Evolutionary conservation across 2,113 vertebrate genomes (phyloP).

Genomic region (Oplegnathus fasciatus): DNA sequence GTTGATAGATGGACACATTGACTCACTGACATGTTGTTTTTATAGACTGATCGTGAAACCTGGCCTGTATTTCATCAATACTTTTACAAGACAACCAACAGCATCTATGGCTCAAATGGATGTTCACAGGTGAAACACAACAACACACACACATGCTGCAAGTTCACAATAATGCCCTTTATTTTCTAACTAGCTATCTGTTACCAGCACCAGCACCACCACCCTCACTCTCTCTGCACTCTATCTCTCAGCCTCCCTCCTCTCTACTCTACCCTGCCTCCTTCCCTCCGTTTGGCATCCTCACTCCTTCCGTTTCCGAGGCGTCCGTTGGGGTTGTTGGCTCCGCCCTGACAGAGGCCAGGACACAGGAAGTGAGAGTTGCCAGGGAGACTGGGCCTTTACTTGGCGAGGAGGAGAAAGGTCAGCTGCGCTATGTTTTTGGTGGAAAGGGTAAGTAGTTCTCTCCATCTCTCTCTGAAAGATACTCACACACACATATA

Average conservation of each 20-base stretch:
- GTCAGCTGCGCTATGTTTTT: neutral
- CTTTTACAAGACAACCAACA: conserved; percentile 31
- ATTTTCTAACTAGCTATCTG: neutral
- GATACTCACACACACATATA: neutral
- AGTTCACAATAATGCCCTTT: neutral
- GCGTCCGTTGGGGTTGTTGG: neutral
- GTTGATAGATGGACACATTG: neutral
- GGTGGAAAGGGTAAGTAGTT: conserved; percentile 15
- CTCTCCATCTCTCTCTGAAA: neutral
- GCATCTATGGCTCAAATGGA: neutral
- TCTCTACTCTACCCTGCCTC: neutral
- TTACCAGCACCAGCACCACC: neutral
- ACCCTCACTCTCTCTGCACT: neutral
- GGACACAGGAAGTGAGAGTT: neutral
- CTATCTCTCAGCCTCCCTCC: conserved; percentile 4
- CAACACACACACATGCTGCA: neutral
- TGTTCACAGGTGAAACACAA: conserved; percentile 8
- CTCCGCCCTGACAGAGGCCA: neutral
- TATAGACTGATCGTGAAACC: neutral
- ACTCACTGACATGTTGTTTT: conserved; percentile 2
- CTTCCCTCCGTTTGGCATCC: neutral
- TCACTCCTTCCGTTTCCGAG: neutral
- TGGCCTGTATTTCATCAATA: neutral
- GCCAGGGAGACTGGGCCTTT: neutral
- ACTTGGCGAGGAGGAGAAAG: neutral